Evolutionary conservation across 2,113 vertebrate genomes (phyloP), one percentile per base, ranked within the genome.

Genomic region (Oncorhynchus masou): DNA sequence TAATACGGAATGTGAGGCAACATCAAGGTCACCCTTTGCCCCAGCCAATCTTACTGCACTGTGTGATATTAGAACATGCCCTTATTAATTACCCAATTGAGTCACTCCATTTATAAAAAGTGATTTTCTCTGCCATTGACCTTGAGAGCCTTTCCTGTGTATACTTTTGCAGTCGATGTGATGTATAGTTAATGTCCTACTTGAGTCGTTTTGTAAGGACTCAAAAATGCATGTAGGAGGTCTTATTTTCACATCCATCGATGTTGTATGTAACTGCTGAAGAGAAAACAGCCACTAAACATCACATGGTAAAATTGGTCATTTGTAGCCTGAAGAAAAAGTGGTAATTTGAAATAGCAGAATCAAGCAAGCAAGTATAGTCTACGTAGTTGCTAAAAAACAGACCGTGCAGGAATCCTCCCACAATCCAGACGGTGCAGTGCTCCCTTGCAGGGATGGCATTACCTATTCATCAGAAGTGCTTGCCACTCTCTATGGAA

Each of bases 61-160:
- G 62, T 74, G 60, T n/a, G 54, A 57, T 57, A 57, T 57, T 57
- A 57, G 54, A 83, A 86, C 80, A 76, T 22, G 62, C 76, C 81
- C 64, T 82, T 76, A 78, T 84, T 87, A 86, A 92, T 90, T 84
- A 87, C 88, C 84, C 82, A 73, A 81, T 80, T 85, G 80, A 85
- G 81, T 74, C 62, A 62, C 79, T 83, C 74, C 4, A 34, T 83
- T 86, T 87, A 84, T 45, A 77, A 79, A 86, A 80, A 74, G 75
- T 88, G 65, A 76, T 79, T 79, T 83, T 49, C 48, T 76, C 74
- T 76, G 24, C 73, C 80, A 79, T 84, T 80, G 70, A 74, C 76
- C 75, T 51, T 71, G 49, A 20, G 77, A 84, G 62, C 70, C 66
- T 81, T 85, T 49, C 54, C 54, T 20, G 13, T 72, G 5, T 34